Base-by-base conservation (phyloP, 1,140 invertebrate genomes). In the Zophobas morio region DNA sequence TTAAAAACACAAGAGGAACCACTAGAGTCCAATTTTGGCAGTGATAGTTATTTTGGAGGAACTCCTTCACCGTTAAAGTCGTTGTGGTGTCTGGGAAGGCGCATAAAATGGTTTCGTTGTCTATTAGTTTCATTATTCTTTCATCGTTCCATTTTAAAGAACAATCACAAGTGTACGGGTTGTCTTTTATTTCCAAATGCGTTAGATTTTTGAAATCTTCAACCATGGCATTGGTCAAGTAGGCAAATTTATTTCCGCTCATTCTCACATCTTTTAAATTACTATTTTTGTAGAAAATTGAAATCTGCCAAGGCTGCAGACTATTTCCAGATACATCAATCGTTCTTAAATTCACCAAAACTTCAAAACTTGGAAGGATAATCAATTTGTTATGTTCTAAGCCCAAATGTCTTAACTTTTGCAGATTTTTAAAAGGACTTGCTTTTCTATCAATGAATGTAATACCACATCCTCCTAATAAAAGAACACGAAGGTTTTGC, bases 81-180 rank as follows among this genome's bases (percentile, higher is more conserved):
- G 75, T 56, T 6, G 73, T 47, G 32, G 42, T 8, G 32, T 77
- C 76, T 35, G 70, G 76, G 37, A 51, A 66, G 4, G 35, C 35
- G 34, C 72, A 70, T 6, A 56, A 74, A n/a, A 74, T 39, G 1
- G 36, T 35, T 46, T 66, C 32, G 40, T 72, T 49, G 2, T 51
- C 40, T 5, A 77, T 56, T 1, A 76, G 40, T 3, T 74, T 5
- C n/a, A 73, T 42, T 34, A 77, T 70, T 60, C 40, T 53, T 20
- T 5, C n/a, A 32, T 6, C 42, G 37, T 57, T 47, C 75, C 57
- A 51, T 20, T 2, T 20, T 35, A 70, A 60, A 53, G 79, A 83
- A 76, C 89, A 90, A 74, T 89, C 88, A 78, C 90, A 91, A 53
- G 87, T 84, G 75, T 90, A 89, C 2, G 88, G 85, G 83, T 91